These are phyloP conservation scores for Stomorhina lunata DNA, from an alignment of 2,888 invertebrate genomes.

Conservation along the genomic window DNA sequence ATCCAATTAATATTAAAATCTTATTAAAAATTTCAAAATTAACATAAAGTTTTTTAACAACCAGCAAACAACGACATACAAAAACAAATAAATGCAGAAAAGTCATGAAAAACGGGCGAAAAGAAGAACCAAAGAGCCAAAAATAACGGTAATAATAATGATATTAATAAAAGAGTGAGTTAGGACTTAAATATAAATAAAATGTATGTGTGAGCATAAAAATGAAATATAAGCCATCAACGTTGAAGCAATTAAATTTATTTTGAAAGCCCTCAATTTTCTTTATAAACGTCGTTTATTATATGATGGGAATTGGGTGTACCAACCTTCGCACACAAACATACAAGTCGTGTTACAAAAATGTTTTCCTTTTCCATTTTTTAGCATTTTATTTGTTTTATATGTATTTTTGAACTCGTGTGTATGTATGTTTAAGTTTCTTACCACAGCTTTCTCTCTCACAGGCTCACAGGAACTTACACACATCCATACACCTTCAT, in stretches of 20 bases:
- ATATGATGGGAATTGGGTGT: background rate
- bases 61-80: background rate
- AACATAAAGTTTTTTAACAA: background rate
- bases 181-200: too few relatives aligned
- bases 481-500: background rate
- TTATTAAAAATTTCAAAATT: conserved; percentile 25
- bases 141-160: conserved; percentile 20
- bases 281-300: conserved; percentile 34
- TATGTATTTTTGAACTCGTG: background rate
- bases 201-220: background rate
- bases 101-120: background rate
- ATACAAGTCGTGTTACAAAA: background rate
- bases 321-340: background rate
- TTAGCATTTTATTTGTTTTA: background rate
- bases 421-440: background rate
- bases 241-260: conserved; percentile 54
- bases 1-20: conserved; percentile 44
- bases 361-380: background rate
- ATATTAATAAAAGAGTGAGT: conserved; percentile 4
- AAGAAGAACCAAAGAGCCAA: conserved; percentile 15
- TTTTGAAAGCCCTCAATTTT: conserved; percentile 40
- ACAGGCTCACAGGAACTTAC: background rate
- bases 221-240: conserved; percentile 28
- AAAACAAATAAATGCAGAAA: background rate
- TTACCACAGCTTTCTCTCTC: background rate